phyloP scores from a whole-genome alignment of 2,888 invertebrate species.

The Neocrepidodera transversa region DNA sequence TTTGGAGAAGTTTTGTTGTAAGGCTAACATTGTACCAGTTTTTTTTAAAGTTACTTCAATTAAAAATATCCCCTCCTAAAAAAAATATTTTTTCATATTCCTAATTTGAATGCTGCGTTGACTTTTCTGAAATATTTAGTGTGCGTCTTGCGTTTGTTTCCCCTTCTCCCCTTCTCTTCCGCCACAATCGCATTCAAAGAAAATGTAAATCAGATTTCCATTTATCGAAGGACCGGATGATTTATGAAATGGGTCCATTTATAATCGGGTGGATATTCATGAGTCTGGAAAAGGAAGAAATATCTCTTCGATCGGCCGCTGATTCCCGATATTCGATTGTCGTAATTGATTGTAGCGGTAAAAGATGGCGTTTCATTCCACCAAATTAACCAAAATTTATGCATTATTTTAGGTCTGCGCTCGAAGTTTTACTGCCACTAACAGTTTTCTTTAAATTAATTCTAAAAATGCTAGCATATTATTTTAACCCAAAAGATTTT shows the following conservation, averaged over 20 bases:
- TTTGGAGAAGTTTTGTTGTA: too few species aligned
- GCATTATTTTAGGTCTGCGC: slow-evolving; percentile 19
- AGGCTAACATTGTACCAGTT: too few species aligned
- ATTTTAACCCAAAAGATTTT: too few species aligned
- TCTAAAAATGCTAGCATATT: too few species aligned
- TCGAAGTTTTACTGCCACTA: not conserved
- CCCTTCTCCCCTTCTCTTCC: too few species aligned
- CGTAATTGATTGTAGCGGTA: slow-evolving; percentile 55
- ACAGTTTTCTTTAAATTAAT: not conserved
- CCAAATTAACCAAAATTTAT: slow-evolving; percentile 48
- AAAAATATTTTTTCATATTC: too few species aligned
- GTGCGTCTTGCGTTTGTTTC: not conserved
- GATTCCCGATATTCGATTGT: too few species aligned
- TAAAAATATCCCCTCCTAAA: too few species aligned
- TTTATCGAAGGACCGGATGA: slow-evolving; percentile 49
- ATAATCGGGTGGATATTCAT: slow-evolving; percentile 53
- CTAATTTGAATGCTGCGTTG: too few species aligned
- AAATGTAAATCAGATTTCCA: slow-evolving; percentile 51
- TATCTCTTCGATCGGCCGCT: slow-evolving; percentile 40
- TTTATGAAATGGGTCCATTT: slow-evolving; percentile 54
- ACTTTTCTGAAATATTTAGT: not conserved
- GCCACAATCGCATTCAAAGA: slow-evolving; percentile 26
- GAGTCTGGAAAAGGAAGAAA: slow-evolving; percentile 48
- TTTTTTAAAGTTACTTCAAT: too few species aligned
- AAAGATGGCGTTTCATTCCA: slow-evolving; percentile 53